Conservation (phyloP, 2,888 invertebrate genomes). For the Hydropsyche betteni region DNA sequence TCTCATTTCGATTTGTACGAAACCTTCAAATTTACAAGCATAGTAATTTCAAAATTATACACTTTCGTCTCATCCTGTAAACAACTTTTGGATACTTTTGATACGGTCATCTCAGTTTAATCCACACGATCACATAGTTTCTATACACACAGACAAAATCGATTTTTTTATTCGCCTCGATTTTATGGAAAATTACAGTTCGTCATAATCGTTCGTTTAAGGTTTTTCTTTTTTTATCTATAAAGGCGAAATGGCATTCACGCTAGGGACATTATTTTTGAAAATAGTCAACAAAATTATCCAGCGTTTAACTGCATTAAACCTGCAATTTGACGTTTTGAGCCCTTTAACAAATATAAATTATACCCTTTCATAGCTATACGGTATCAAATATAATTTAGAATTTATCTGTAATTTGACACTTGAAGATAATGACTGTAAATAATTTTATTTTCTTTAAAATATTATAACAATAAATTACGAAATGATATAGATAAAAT, state of each 20-base stretch:
- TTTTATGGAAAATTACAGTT: constrained; percentile 49
- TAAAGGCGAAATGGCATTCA: constrained; percentile 40
- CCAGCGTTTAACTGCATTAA: constrained; percentile 16
- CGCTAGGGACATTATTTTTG: constrained; percentile 48
- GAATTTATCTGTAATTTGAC: neutral
- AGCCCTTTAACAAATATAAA: constrained; percentile 40
- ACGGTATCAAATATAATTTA: neutral
- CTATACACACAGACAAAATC: neutral
- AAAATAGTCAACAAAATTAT: constrained; percentile 39
- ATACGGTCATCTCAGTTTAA: neutral
- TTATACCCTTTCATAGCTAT: constrained; percentile 7
- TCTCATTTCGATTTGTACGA: constrained; percentile 43
- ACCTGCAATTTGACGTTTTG: constrained; percentile 42
- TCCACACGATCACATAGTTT: constrained; percentile 2
- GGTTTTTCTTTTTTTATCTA: constrained; percentile 38
- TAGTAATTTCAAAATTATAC: constrained; percentile 50
- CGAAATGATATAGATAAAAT: too few species aligned
- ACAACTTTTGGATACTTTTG: constrained; percentile 23
- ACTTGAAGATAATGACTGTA: too few species aligned
- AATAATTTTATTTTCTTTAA: too few species aligned
- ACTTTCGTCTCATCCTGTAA: constrained; percentile 38
- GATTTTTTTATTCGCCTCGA: neutral
- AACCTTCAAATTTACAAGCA: constrained; percentile 46
- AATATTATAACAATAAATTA: too few species aligned
- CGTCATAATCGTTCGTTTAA: constrained; percentile 49